A percentile compares a stretch with the other conserved stretches of the same genome.
These are phyloP conservation scores for Odobenus rosmarus DNA, from an alignment of 2,113 vertebrate genomes.

Conservation along the genomic window DNA sequence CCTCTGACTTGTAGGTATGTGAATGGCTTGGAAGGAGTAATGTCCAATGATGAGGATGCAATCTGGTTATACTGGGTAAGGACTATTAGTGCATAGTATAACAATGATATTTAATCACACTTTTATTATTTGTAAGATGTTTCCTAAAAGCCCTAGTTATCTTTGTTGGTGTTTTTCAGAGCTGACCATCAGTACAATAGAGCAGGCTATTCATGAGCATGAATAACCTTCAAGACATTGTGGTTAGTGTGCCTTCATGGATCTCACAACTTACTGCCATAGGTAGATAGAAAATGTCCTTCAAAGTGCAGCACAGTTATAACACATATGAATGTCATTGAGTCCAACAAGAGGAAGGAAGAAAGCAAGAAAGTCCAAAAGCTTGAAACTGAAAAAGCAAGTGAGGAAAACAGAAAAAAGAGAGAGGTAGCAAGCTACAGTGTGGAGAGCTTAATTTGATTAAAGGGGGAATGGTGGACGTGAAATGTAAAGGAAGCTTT, in stretches of 20 bases:
- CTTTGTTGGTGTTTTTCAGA: not conserved
- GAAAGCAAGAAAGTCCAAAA: not conserved
- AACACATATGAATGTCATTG: not conserved
- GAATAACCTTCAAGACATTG: not conserved
- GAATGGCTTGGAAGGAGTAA: conserved; percentile 10
- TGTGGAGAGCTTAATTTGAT: not conserved
- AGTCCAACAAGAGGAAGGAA: not conserved
- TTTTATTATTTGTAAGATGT: not conserved
- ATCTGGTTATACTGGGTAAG: not conserved
- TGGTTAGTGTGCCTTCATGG: not conserved
- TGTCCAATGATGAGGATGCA: not conserved
- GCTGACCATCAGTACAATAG: not conserved
- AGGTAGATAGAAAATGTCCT: not conserved
- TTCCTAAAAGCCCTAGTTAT: not conserved
- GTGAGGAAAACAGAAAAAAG: not conserved
- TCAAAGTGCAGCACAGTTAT: not conserved
- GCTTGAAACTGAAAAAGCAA: not conserved
- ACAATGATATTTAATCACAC: not conserved
- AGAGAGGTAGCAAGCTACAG: too few species aligned
- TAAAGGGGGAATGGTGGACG: not conserved
- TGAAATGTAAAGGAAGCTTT: not conserved
- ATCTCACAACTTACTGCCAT: not conserved
- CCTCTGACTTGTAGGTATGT: not conserved
- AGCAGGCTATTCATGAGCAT: not conserved
- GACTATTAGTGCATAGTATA: not conserved